Conservation (phyloP, 2,797 vertebrate genomes). For the Smutsia temminckii region DNA sequence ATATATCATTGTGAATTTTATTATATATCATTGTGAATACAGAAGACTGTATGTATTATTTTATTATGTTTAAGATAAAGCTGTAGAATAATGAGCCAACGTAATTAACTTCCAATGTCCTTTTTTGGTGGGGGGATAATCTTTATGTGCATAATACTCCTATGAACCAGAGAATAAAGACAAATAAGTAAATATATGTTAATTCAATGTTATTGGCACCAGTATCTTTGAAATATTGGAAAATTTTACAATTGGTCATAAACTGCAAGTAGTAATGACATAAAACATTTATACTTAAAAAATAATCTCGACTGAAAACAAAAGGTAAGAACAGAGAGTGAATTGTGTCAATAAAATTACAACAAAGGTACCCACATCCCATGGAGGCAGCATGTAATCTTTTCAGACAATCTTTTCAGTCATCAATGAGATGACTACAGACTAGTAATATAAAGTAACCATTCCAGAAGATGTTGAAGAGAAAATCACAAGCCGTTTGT, state of each 20-base stretch:
- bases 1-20: neutral
- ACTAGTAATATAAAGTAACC: neutral
- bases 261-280: neutral
- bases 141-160: neutral
- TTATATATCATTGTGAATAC: neutral
- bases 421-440: neutral
- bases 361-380: neutral
- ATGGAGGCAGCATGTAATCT: neutral
- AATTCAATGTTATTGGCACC: neutral
- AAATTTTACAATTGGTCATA: constrained; percentile 25
- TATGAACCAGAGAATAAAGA: constrained; percentile 44
- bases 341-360: constrained; percentile 12
- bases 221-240: neutral
- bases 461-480: neutral
- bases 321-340: neutral
- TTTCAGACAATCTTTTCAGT: neutral
- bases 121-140: neutral
- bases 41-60: constrained; percentile 8
- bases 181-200: neutral
- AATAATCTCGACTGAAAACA: neutral
- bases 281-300: constrained; percentile 27
- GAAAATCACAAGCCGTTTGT: constrained; percentile 2
- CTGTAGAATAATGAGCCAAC: neutral
- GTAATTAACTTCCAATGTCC: constrained; percentile 10
- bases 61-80: constrained; percentile 43